Percentiles rank a stretch among this genome's conserved stretches.
Conservation (phyloP, 2,888 invertebrate genomes). For the Drosophila barbarae region DNA sequence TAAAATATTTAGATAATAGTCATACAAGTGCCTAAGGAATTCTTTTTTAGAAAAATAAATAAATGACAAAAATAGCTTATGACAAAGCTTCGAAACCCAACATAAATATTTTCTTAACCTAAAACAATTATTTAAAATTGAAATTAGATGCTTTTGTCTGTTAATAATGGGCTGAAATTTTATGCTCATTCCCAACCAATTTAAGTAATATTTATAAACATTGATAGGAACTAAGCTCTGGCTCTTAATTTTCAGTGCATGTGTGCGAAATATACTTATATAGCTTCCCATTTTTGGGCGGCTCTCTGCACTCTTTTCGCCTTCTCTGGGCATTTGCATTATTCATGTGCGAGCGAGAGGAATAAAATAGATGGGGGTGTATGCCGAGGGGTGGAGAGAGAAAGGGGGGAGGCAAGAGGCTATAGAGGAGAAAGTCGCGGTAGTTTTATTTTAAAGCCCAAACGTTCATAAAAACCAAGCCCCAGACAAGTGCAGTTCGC, state of each 20-base stretch:
- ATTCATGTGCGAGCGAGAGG: constrained; percentile 53
- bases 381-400: not conserved
- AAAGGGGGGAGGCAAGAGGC: not conserved
- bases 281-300: constrained; percentile 11
- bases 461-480: constrained; percentile 61
- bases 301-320: constrained; percentile 36
- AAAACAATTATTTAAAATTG: no score
- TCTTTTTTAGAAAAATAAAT: no score
- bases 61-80: no score
- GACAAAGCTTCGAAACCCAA: no score
- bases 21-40: no score
- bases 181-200: no score
- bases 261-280: constrained; percentile 13
- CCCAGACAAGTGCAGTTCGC: constrained; percentile 62
- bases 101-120: no score
- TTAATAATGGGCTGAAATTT: no score
- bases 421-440: constrained; percentile 37
- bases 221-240: not conserved
- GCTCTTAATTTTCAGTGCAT: not conserved
- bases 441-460: constrained; percentile 69
- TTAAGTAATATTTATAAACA: no score
- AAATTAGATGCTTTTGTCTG: no score
- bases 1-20: no score
- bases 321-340: constrained; percentile 60
- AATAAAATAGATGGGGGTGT: not conserved